These are phyloP conservation scores for Empis livida DNA, from an alignment of 2,888 invertebrate genomes.

Conservation along the genomic window DNA sequence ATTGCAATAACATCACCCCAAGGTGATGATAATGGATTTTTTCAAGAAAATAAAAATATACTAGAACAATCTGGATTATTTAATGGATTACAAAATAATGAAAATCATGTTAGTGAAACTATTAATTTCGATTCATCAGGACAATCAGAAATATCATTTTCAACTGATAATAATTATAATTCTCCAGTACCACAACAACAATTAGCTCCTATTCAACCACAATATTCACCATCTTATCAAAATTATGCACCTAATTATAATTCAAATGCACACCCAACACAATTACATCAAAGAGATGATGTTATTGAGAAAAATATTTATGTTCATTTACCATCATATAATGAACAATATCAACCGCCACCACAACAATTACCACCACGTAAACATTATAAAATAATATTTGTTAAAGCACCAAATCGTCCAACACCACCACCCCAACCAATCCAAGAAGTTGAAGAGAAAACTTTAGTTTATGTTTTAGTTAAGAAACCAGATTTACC, in stretches of 20 bases:
- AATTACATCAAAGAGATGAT: slow-evolving; percentile 24
- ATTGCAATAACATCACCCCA: too few species aligned
- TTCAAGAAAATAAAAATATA: too few species aligned
- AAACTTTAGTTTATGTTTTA: slow-evolving; percentile 53
- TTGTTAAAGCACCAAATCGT: slow-evolving; percentile 44
- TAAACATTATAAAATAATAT: slow-evolving; percentile 59
- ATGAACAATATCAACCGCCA: slow-evolving; percentile 38
- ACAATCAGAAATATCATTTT: too few species aligned
- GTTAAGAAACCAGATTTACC: slow-evolving; percentile 55
- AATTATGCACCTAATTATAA: neutral
- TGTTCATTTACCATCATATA: slow-evolving; percentile 72
- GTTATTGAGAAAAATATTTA: slow-evolving; percentile 73
- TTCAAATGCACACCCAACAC: neutral
- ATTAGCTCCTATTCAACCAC: neutral
- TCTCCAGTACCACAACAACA: neutral
- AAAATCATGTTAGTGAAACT: too few species aligned
- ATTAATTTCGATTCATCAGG: too few species aligned
- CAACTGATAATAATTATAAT: too few species aligned
- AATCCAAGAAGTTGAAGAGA: slow-evolving; percentile 39
- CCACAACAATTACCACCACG: slow-evolving; percentile 45
- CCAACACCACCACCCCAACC: slow-evolving; percentile 13
- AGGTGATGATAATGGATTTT: too few species aligned
- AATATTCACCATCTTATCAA: neutral
- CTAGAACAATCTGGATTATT: too few species aligned
- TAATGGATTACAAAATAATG: too few species aligned